Conservation (phyloP, 1,140 invertebrate species). For the Drusus annulatus region DNA sequence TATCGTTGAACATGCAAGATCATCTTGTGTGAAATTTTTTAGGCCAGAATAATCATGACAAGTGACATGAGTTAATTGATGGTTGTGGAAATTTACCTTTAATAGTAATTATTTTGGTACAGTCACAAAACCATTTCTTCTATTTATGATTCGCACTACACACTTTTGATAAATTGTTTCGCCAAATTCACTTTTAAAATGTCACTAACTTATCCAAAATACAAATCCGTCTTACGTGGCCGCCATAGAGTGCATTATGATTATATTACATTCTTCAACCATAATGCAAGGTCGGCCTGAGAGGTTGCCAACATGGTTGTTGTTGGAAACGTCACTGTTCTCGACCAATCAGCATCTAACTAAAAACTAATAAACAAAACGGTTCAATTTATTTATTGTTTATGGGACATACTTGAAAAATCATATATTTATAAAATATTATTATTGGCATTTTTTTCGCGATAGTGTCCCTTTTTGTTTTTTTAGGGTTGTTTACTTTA, state of each 20-base stretch:
- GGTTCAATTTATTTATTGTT: too few species aligned
- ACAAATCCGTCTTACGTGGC: conserved; percentile 42
- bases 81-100: conserved; percentile 22
- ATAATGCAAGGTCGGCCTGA: conserved; percentile 26
- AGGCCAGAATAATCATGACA: conserved; percentile 44
- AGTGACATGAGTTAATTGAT: conserved; percentile 41
- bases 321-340: conserved; percentile 7
- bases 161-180: conserved; percentile 13
- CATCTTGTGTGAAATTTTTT: conserved; percentile 47
- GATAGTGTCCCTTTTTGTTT: too few species aligned
- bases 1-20: conserved; percentile 46
- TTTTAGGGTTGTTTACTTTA: too few species aligned
- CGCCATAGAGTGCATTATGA: conserved; percentile 41
- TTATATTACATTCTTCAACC: conserved; percentile 31
- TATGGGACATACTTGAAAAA: too few species aligned
- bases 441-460: too few species aligned
- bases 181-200: conserved; percentile 36
- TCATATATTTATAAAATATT: too few species aligned
- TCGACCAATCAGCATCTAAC: background rate
- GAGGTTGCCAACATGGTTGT: conserved; percentile 32
- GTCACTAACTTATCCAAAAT: conserved; percentile 36
- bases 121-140: conserved; percentile 36
- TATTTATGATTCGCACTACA: conserved; percentile 15
- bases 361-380: too few species aligned
- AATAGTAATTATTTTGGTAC: background rate